A percentile compares a stretch with the other conserved stretches of the same genome.
Conservation (phyloP, 2,113 vertebrate species). For the Copsychus sechellarum region DNA sequence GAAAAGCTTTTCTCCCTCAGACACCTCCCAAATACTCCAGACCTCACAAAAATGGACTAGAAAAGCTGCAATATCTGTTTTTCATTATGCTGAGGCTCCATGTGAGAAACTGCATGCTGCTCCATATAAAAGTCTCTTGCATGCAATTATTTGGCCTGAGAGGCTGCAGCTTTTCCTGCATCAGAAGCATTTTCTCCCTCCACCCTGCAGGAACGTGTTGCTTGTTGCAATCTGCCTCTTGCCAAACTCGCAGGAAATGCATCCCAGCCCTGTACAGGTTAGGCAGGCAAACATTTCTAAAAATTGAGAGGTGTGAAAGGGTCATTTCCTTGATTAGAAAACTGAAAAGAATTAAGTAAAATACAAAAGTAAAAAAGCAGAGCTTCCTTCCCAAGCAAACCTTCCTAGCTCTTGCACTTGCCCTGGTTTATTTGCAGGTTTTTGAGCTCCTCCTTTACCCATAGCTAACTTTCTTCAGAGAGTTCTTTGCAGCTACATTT, state of each 20-base stretch:
- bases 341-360: neutral
- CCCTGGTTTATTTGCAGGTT: neutral
- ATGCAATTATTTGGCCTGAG: neutral
- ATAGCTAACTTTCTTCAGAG: neutral
- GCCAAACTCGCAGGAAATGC: neutral
- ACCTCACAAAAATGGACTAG: neutral
- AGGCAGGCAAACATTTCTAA: neutral
- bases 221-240: neutral
- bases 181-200: neutral
- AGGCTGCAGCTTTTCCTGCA: neutral
- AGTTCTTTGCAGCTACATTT: neutral
- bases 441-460: neutral
- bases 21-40: neutral
- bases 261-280: neutral
- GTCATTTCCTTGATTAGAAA: neutral
- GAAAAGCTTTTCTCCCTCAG: neutral
- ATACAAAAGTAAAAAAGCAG: neutral
- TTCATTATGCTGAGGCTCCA: neutral
- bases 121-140: fast-evolving
- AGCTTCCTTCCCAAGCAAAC: neutral
- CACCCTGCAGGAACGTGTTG: neutral
- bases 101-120: neutral
- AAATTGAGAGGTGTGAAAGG: neutral
- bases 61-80: neutral
- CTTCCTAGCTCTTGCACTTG: neutral